Conservation (phyloP, 2,797 vertebrate species). For the Cirrhinus molitorella region DNA sequence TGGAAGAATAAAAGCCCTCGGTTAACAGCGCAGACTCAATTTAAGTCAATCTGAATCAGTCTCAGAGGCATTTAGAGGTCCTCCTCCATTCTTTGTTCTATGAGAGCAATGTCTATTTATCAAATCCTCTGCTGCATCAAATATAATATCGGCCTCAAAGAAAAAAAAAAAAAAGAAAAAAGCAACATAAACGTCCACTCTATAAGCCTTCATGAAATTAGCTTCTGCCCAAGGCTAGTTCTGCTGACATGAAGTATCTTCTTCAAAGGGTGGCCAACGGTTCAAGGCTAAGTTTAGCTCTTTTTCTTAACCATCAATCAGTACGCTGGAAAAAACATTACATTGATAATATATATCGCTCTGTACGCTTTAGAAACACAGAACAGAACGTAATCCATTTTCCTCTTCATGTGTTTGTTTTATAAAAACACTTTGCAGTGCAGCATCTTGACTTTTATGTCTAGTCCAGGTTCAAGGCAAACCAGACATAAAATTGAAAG, state of each 20-base stretch:
- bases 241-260: conserved; percentile 74
- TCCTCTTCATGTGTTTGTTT: too few species aligned
- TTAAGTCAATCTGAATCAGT: conserved; percentile 39
- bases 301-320: conserved; percentile 61
- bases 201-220: conserved; percentile 77
- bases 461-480: conserved; percentile 2
- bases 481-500: conserved; percentile 13
- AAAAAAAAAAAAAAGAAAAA: neutral
- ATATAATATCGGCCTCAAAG: conserved; percentile 64
- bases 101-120: conserved; percentile 59
- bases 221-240: too few species aligned
- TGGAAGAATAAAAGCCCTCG: conserved; percentile 16
- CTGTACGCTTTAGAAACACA: conserved; percentile 41
- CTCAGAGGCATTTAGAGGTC: conserved; percentile 39
- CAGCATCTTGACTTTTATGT: neutral
- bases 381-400: too few species aligned
- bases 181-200: conserved; percentile 60
- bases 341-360: conserved; percentile 73
- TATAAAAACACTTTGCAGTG: neutral
- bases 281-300: conserved; percentile 71
- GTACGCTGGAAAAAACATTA: conserved; percentile 70
- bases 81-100: conserved; percentile 50
- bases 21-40: conserved; percentile 48
- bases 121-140: conserved; percentile 57
- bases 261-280: conserved; percentile 73